phyloP scores from a whole-genome alignment of 2,113 vertebrate genomes.

The Prunella fulvescens region DNA sequence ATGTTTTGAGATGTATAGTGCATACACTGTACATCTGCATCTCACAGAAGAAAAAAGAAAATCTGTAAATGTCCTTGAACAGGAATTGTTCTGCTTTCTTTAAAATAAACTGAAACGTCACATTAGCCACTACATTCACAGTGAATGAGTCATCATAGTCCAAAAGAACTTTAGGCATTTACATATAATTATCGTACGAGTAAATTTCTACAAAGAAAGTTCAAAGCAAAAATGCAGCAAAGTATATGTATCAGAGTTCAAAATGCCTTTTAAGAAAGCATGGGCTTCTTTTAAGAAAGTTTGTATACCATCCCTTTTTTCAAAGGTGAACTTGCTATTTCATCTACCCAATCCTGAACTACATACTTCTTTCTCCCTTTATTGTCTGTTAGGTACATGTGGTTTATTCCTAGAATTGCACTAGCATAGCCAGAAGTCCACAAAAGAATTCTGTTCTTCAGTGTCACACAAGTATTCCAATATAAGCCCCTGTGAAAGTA shows the following conservation, averaged over 20 bases:
- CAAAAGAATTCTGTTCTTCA: neutral
- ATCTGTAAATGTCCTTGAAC: neutral
- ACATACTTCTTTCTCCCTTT: neutral
- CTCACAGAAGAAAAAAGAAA: neutral
- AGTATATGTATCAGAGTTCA: neutral
- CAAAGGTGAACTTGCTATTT: neutral
- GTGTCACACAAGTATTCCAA: neutral
- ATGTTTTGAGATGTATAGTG: neutral
- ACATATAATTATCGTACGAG: neutral
- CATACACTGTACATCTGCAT: neutral
- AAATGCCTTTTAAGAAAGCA: neutral
- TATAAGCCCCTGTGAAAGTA: neutral
- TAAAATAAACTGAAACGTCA: slow-evolving; percentile 13
- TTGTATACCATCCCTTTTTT: neutral
- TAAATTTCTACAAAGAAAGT: neutral
- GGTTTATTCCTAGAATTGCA: neutral
- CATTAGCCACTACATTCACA: neutral
- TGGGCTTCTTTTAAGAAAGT: neutral
- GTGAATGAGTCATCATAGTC: slow-evolving; percentile 15
- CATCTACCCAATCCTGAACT: neutral
- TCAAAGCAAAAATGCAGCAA: neutral
- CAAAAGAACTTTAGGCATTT: neutral
- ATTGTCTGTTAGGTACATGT: neutral
- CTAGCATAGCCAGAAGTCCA: neutral
- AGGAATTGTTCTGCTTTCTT: slow-evolving; percentile 1